phyloP scores from a whole-genome alignment of 2,113 vertebrate species.

The Macrotis lagotis region DNA sequence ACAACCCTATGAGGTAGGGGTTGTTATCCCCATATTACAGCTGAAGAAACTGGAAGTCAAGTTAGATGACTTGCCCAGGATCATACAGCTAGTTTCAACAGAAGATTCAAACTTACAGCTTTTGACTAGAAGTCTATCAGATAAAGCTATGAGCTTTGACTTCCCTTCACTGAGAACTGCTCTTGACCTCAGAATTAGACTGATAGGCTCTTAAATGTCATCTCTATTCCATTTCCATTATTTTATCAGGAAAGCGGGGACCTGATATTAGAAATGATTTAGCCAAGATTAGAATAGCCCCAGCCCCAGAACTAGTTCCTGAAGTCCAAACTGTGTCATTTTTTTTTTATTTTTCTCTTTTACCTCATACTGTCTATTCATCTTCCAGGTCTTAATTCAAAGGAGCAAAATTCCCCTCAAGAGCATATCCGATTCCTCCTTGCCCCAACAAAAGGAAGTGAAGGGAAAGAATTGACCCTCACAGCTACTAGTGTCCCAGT shows the following conservation, averaged over 20 bases:
- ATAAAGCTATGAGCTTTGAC: no score
- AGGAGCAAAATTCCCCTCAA: conserved; percentile 63
- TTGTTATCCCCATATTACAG: not conserved
- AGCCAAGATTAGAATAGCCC: not conserved
- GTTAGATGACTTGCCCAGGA: not conserved
- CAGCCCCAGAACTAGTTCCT: not conserved
- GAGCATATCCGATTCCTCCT: conserved; percentile 85
- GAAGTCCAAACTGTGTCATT: not conserved
- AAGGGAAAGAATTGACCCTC: conserved; percentile 76
- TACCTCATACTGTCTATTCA: not conserved
- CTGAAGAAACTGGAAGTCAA: not conserved
- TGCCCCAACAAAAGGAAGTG: conserved; percentile 26
- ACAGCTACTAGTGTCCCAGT: conserved; percentile 83
- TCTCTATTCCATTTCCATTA: not conserved
- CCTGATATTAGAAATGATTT: not conserved
- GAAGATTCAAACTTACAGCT: not conserved
- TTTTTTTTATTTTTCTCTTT: not conserved
- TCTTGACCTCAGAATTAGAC: not conserved
- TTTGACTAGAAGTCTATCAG: not conserved
- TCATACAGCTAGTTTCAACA: not conserved
- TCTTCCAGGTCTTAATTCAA: conserved; percentile 84
- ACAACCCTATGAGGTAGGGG: not conserved
- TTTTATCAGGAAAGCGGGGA: not conserved
- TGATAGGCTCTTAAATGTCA: not conserved
- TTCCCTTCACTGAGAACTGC: not conserved